These are phyloP conservation scores for Fragum fragum DNA, from an alignment of 2,888 invertebrate species.

Conservation along the genomic window DNA sequence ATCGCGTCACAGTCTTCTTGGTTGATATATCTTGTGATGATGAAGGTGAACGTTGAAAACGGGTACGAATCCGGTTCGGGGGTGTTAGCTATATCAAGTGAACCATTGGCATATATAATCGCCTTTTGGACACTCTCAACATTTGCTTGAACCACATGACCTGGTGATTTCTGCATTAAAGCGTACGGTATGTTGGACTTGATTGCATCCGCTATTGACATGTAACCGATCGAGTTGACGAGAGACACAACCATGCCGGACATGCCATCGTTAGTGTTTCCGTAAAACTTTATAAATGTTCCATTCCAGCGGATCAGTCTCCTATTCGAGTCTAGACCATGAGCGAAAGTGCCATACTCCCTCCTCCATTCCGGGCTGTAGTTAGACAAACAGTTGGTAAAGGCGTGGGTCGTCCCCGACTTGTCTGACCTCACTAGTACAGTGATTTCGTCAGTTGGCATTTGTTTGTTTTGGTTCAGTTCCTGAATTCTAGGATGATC, in stretches of 20 bases:
- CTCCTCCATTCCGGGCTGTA: slow-evolving; percentile 76
- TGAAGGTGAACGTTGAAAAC: slow-evolving; percentile 81
- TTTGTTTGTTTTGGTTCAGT: slow-evolving; percentile 67
- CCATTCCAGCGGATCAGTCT: slow-evolving; percentile 70
- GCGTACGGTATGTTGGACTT: slow-evolving; percentile 68
- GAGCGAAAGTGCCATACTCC: slow-evolving; percentile 75
- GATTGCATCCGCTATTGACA: slow-evolving; percentile 75
- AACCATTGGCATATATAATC: slow-evolving; percentile 68
- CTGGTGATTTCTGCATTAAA: slow-evolving; percentile 70
- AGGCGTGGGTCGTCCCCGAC: slow-evolving; percentile 83
- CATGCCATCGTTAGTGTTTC: slow-evolving; percentile 74
- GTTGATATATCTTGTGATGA: slow-evolving; percentile 72
- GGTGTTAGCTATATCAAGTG: slow-evolving; percentile 64
- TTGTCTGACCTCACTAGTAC: slow-evolving; percentile 81
- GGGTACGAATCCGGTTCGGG: slow-evolving; percentile 74
- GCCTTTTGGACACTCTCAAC: slow-evolving; percentile 70
- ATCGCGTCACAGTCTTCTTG: slow-evolving; percentile 75
- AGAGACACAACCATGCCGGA: slow-evolving; percentile 75
- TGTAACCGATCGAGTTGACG: slow-evolving; percentile 79
- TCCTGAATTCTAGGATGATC: slow-evolving; percentile 72
- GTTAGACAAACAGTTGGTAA: slow-evolving; percentile 78
- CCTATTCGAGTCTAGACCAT: slow-evolving; percentile 47
- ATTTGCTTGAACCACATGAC: slow-evolving; percentile 66
- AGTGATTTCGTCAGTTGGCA: slow-evolving; percentile 75
- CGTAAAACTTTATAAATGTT: slow-evolving; percentile 68